These are phyloP conservation scores for Etheostoma nigrum DNA, from an alignment of 2,797 vertebrate species.

Conservation along the genomic window DNA sequence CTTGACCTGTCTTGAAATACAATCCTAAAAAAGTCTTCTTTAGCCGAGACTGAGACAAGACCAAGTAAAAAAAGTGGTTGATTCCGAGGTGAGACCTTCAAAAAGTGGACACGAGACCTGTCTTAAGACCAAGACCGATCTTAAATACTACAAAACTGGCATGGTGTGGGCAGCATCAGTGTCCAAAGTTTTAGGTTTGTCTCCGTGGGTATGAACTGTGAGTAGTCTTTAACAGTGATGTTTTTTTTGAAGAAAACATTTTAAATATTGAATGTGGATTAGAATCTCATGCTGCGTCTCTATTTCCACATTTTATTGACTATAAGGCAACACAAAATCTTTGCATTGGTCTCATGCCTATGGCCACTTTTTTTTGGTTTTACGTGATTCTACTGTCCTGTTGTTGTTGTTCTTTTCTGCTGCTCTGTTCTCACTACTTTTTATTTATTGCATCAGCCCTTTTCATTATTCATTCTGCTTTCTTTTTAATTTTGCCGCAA, in stretches of 20 bases:
- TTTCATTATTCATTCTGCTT: constrained; percentile 42
- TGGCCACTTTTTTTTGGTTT: constrained; percentile 24
- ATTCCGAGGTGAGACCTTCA: too few relatives aligned
- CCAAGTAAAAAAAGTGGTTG: too few relatives aligned
- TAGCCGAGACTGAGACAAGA: too few relatives aligned
- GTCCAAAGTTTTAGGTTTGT: background rate
- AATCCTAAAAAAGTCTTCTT: too few relatives aligned
- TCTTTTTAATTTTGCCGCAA: constrained; percentile 28
- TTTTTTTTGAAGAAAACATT: constrained; percentile 9
- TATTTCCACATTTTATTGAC: constrained; percentile 48
- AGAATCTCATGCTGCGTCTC: constrained; percentile 8
- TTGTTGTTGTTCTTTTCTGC: constrained; percentile 24
- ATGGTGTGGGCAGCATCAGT: background rate
- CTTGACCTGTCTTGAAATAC: too few relatives aligned
- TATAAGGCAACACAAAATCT: constrained; percentile 22
- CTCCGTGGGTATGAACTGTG: background rate
- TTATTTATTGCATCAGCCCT: constrained; percentile 49
- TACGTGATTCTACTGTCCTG: constrained; percentile 31
- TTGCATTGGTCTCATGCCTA: constrained; percentile 18
- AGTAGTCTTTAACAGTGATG: background rate
- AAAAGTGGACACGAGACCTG: too few relatives aligned
- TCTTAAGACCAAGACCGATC: too few relatives aligned
- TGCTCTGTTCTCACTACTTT: constrained; percentile 13
- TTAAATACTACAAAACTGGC: too few relatives aligned
- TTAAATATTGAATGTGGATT: constrained; percentile 22